Percentiles rank a stretch among this genome's conserved stretches.
These are phyloP conservation scores for Vireo griseus DNA, from an alignment of 2,797 vertebrate species.

Conservation along the genomic window DNA sequence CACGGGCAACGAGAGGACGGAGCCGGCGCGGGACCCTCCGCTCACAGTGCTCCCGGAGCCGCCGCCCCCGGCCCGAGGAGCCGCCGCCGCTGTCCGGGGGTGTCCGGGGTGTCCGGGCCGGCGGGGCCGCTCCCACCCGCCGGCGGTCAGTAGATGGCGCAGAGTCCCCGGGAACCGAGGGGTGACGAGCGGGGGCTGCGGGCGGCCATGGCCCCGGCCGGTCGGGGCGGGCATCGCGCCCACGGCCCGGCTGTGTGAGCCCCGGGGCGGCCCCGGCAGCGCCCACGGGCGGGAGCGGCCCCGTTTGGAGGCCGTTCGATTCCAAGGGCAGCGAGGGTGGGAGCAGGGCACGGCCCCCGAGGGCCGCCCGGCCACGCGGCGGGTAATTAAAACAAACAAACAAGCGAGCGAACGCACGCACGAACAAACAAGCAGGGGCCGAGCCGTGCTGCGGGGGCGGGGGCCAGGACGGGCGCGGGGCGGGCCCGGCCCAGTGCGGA, in stretches of 20 bases:
- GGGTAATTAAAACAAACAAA: slow-evolving; percentile 33
- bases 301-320: neutral
- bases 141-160: slow-evolving; percentile 35
- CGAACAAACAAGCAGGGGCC: neutral
- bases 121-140: neutral
- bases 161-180: neutral
- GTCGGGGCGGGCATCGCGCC: neutral
- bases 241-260: neutral
- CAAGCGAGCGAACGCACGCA: neutral
- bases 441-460: neutral
- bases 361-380: neutral
- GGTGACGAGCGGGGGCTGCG: neutral
- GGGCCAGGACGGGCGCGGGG: neutral
- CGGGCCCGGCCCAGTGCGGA: neutral
- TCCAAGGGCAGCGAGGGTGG: neutral
- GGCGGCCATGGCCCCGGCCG: neutral
- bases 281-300: neutral
- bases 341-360: neutral
- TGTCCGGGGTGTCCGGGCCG: neutral
- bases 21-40: no score
- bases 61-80: neutral
- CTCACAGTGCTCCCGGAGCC: neutral
- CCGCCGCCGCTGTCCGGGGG: neutral
- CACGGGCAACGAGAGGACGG: accelerated
- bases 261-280: neutral